phyloP scores from a whole-genome alignment of 1,140 invertebrate species.

The Bombus vancouverensis region DNA sequence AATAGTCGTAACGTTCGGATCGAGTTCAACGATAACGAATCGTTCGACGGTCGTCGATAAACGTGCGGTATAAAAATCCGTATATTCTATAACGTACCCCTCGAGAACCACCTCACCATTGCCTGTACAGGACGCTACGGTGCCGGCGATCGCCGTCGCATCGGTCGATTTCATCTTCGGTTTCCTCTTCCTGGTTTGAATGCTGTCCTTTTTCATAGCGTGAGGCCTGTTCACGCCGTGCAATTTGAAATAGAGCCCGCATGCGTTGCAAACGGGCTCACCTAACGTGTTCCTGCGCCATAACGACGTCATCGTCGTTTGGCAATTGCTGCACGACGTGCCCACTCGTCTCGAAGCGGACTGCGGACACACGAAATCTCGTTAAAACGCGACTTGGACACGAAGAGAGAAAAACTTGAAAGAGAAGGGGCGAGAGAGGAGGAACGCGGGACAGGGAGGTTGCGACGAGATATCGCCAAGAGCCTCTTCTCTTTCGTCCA shows the following conservation, averaged over 20 bases:
- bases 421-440: neutral
- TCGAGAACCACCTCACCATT: too few species aligned
- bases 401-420: neutral
- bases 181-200: conserved; percentile 96
- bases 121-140: neutral
- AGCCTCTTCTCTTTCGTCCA: neutral
- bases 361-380: conserved; percentile 67
- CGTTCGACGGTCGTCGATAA: too few species aligned
- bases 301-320: conserved; percentile 90
- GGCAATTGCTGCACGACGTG: conserved; percentile 95
- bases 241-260: conserved; percentile 94
- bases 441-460: too few species aligned
- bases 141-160: conserved; percentile 58
- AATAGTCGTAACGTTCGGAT: too few species aligned
- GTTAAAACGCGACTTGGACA: neutral
- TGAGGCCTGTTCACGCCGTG: conserved; percentile 93
- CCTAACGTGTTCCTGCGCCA: conserved; percentile 94
- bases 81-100: too few species aligned
- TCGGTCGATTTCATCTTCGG: conserved; percentile 86
- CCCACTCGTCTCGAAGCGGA: conserved; percentile 89
- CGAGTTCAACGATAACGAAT: too few species aligned
- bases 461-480: neutral
- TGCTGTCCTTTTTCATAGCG: conserved; percentile 98
- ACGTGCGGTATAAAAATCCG: too few species aligned
- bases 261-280: conserved; percentile 96